Evolutionary conservation across 2,888 invertebrate species (phyloP).

Genomic region (Odontocolon sp.): DNA sequence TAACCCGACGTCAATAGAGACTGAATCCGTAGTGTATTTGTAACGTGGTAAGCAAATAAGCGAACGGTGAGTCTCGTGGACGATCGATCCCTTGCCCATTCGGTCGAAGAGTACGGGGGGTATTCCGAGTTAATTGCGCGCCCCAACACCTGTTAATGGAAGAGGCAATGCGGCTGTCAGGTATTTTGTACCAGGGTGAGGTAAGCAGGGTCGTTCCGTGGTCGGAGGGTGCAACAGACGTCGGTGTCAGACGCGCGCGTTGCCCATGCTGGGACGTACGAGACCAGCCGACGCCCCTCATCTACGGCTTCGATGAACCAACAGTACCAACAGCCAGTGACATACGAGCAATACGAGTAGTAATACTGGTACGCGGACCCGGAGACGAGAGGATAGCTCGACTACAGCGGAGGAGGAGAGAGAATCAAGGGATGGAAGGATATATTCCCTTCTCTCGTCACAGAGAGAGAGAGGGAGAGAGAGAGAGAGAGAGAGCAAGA

Average conservation of each 20-base stretch:
- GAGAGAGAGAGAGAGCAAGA: constrained; percentile 28
- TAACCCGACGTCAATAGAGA: too few relatives aligned
- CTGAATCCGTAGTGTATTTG: too few relatives aligned
- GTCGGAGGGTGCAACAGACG: constrained; percentile 69
- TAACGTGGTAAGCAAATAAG: too few relatives aligned
- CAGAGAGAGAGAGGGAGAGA: constrained; percentile 8
- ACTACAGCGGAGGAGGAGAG: constrained; percentile 39
- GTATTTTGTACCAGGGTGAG: constrained; percentile 72
- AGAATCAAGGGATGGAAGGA: too few relatives aligned
- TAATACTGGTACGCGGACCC: constrained; percentile 3
- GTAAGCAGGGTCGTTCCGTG: constrained; percentile 71
- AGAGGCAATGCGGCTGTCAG: constrained; percentile 73
- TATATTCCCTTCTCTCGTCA: too few relatives aligned
- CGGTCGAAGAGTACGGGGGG: constrained; percentile 10
- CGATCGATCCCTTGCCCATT: too few relatives aligned
- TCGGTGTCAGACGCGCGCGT: constrained; percentile 68
- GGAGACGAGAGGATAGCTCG: constrained; percentile 3
- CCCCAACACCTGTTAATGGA: constrained; percentile 76
- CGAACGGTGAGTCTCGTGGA: too few relatives aligned
- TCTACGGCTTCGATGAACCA: constrained; percentile 38
- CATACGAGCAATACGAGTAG: too few relatives aligned
- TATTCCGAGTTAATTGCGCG: constrained; percentile 74
- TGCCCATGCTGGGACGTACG: too few relatives aligned
- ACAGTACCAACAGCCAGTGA: constrained; percentile 34
- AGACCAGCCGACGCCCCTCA: constrained; percentile 11